Evolutionary conservation across 2,797 vertebrate species (phyloP).

Genomic region (Melopsittacus undulatus): DNA sequence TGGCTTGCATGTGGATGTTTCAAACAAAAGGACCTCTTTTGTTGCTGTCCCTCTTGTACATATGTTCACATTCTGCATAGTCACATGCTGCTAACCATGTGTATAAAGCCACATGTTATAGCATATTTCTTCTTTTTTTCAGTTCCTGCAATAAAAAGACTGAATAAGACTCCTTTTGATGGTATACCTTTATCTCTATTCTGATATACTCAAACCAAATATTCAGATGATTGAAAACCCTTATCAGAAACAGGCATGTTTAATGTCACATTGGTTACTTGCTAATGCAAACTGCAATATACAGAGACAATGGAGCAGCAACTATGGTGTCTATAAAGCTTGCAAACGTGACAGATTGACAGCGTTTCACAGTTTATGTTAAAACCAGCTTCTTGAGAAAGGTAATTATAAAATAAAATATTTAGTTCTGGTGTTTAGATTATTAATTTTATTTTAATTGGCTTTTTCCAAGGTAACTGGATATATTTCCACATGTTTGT

Average conservation of each 20-base stretch:
- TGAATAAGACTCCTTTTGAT: not conserved
- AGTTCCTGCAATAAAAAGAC: not conserved
- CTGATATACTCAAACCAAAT: conserved; percentile 6
- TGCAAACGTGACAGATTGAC: conserved; percentile 53
- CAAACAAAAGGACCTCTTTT: not conserved
- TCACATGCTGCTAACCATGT: not conserved
- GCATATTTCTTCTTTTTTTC: not conserved
- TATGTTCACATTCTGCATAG: not conserved
- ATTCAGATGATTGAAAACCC: conserved; percentile 34
- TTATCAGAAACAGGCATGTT: conserved; percentile 37
- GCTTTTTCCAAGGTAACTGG: conserved; percentile 67
- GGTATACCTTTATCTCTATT: conserved; percentile 21
- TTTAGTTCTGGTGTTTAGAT: conserved; percentile 55
- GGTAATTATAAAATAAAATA: conserved; percentile 73
- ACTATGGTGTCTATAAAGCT: conserved; percentile 40
- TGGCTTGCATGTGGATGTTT: not conserved
- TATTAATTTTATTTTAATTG: conserved; percentile 72
- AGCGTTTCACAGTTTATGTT: conserved; percentile 73
- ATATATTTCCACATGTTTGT: conserved; percentile 45
- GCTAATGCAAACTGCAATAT: conserved; percentile 63
- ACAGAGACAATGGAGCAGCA: conserved; percentile 46
- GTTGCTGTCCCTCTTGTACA: not conserved
- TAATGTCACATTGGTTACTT: conserved; percentile 59
- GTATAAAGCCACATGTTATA: not conserved
- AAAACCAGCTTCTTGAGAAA: conserved; percentile 73